A percentile compares a stretch with the other conserved stretches of the same genome.
Conservation (phyloP, 2,797 vertebrate genomes). For the Tympanoctomys barrerae region DNA sequence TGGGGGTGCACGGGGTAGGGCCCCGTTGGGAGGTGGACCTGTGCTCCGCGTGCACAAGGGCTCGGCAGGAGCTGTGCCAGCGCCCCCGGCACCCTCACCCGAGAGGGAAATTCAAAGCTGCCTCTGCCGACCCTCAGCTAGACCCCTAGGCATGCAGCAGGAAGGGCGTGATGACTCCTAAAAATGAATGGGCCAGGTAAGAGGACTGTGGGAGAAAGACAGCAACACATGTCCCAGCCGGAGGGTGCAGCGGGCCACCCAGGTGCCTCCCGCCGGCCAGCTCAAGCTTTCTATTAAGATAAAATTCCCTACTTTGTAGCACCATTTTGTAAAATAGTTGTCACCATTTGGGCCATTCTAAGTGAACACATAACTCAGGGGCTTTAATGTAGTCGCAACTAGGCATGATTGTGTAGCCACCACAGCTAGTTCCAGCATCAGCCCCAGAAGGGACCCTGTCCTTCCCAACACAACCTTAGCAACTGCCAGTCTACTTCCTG, state of each 20-base stretch:
- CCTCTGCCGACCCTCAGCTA: background rate
- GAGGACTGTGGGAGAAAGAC: accelerated
- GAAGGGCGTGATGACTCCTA: too few relatives aligned
- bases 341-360: background rate
- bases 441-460: background rate
- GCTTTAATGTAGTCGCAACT: background rate
- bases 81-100: accelerated
- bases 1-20: accelerated
- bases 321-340: background rate
- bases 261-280: accelerated
- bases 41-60: accelerated
- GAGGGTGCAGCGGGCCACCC: accelerated
- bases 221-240: accelerated
- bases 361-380: background rate
- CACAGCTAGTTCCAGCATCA: background rate
- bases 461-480: background rate
- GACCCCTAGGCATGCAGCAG: background rate
- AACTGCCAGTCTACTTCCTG: background rate
- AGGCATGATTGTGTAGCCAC: background rate
- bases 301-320: background rate
- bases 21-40: background rate
- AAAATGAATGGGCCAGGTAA: background rate
- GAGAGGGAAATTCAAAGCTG: background rate
- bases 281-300: background rate
- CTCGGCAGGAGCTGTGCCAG: background rate